Percentiles rank a stretch among this genome's conserved stretches.
Evolutionary conservation across 2,888 invertebrate species (phyloP).

Genomic region (Chouioia cunea): DNA sequence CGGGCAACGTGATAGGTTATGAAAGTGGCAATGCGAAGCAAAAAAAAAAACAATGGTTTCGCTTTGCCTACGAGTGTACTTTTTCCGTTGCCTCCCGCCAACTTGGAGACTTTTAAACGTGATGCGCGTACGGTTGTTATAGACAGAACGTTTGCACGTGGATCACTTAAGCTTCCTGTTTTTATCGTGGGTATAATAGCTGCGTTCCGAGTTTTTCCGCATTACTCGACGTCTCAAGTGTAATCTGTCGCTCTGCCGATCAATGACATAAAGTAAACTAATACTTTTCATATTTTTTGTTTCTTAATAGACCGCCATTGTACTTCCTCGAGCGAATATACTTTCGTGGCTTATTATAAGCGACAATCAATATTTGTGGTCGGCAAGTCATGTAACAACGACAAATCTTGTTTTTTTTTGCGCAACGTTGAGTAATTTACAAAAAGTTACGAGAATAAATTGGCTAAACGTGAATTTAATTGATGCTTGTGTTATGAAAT

Average conservation of each 20-base stretch:
- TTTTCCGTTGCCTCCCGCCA: not conserved
- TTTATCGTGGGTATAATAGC: conserved; percentile 9
- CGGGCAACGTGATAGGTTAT: no score
- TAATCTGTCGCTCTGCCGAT: not conserved
- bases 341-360: not conserved
- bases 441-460: no score
- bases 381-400: no score
- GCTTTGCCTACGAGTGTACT: no score
- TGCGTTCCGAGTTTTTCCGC: conserved; percentile 2
- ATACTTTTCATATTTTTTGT: conserved; percentile 6
- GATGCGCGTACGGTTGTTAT: not conserved
- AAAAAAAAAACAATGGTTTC: no score
- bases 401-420: no score
- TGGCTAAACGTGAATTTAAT: no score
- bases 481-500: no score
- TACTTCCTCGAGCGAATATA: conserved; percentile 3
- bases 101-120: not conserved
- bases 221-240: not conserved
- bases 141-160: not conserved
- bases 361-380: not conserved
- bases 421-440: no score
- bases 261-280: conserved; percentile 13
- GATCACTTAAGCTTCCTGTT: conserved; percentile 24
- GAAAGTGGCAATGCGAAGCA: no score
- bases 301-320: conserved; percentile 2